Evolutionary conservation across 92 coral and sea anemone genomes (phyloP).

Genomic region (Diadumene lineata): DNA sequence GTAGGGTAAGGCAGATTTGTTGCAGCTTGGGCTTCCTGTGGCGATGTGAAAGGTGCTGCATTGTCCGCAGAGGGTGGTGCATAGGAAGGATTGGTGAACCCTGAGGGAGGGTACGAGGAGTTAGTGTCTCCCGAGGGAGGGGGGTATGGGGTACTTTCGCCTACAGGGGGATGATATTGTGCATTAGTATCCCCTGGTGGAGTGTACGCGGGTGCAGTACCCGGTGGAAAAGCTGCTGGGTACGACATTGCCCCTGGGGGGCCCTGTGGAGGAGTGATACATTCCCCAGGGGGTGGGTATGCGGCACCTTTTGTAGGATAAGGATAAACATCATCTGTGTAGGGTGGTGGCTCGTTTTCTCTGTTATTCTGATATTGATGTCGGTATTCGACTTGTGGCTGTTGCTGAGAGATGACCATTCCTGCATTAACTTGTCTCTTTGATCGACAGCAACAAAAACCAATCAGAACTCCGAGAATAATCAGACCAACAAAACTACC

Average conservation of each 20-base stretch:
- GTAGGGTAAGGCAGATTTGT: background rate
- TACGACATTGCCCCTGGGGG: background rate
- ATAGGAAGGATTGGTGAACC: too few relatives aligned
- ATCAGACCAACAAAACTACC: background rate
- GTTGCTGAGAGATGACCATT: background rate
- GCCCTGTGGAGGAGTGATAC: background rate
- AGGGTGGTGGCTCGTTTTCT: conserved; percentile 8
- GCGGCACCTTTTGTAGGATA: background rate
- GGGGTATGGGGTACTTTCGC: background rate
- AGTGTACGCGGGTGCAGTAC: background rate
- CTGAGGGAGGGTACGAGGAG: background rate
- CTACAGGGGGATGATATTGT: background rate
- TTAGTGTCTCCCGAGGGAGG: background rate
- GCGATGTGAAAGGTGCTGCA: background rate
- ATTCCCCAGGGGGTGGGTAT: conserved; percentile 8
- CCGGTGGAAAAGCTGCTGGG: background rate
- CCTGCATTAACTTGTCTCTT: background rate
- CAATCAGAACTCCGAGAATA: background rate
- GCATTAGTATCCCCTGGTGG: background rate
- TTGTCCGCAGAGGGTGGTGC: background rate
- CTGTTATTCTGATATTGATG: background rate
- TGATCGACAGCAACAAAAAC: background rate
- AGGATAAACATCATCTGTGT: background rate
- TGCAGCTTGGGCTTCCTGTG: background rate
- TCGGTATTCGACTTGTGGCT: conserved; percentile 3